Evolutionary conservation across 2,113 vertebrate genomes (phyloP), one percentile per base, ranked within the genome.

Genomic region (Ciconia maguari): DNA sequence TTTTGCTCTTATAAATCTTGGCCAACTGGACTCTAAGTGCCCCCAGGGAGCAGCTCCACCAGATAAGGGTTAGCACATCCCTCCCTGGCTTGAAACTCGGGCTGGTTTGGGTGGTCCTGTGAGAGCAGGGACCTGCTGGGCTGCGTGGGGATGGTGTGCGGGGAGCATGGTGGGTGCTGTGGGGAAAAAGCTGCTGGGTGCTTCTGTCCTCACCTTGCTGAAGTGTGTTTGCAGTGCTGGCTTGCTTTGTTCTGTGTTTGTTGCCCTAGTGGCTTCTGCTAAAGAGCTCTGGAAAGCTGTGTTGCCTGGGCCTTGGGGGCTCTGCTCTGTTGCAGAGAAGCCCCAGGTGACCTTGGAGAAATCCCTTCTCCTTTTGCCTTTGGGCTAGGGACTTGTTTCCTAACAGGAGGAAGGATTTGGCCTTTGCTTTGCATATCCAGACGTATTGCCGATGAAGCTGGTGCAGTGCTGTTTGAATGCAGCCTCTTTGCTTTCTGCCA

Each of bases 31-130:
- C 34, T 32, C 21, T 36, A 5, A 4, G 18, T 7, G 44, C 2
- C 1, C 19, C 10, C 3, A 10, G 38, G 69, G 25, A 48, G 36
- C 16, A 6, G 18, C 36, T 16, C 24, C 8, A 22, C 2, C 20
- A 32, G n/a, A 2, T 13, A 5, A 26, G 19, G 49, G 20, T 21
- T 13, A 14, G 18, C 0, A 0, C 1, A 1, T 51, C 1, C 1
- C 34, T 30, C 24, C 29, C 48, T 19, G 46, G 22, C 12, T 20
- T 21, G 7, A 6, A 11, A 3, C 4, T 32, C 6, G 3, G 12
- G 11, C 25, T 25, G 38, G 16, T 10, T 52, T 16, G 4, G 57
- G 4, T 1, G 22, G 27, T 16, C 9, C 34, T n/a, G 32, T 6
- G 41, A 18, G 44, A n/a, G 54, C 5, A 13, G 54, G 41, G 46